Evolutionary conservation across 2,888 invertebrate genomes (phyloP).

Genomic region (Anarsia innoxiella): DNA sequence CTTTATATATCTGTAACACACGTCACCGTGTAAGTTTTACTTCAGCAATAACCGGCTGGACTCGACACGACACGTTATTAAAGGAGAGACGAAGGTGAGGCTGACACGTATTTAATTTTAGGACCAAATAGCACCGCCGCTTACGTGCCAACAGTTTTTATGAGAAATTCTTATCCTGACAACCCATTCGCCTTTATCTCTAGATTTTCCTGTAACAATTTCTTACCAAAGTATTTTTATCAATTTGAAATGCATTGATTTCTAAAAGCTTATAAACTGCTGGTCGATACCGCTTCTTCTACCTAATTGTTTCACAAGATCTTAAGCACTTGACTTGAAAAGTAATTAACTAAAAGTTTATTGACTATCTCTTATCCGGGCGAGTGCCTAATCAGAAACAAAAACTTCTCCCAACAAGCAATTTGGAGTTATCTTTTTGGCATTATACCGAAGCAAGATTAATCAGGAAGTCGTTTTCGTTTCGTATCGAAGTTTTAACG

Average conservation of each 20-base stretch:
- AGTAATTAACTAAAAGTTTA: background rate
- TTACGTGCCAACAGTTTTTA: constrained; percentile 42
- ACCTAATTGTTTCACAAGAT: too few relatives aligned
- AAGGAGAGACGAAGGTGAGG: constrained; percentile 24
- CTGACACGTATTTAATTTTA: constrained; percentile 40
- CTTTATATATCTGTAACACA: background rate
- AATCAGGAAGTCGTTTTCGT: constrained; percentile 1
- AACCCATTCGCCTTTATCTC: background rate
- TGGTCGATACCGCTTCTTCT: too few relatives aligned
- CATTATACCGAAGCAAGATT: background rate
- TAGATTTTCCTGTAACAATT: too few relatives aligned
- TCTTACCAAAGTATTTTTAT: too few relatives aligned
- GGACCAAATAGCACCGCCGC: constrained; percentile 37
- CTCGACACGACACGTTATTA: constrained; percentile 9
- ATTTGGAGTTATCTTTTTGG: constrained; percentile 2
- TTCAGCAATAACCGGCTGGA: background rate
- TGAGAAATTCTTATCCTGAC: constrained; percentile 14
- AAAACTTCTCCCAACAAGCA: background rate
- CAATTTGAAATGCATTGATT: too few relatives aligned
- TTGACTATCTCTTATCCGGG: background rate
- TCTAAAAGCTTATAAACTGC: too few relatives aligned
- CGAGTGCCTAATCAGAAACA: background rate
- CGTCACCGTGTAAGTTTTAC: background rate
- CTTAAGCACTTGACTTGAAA: background rate
- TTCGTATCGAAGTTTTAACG: constrained; percentile 35